These are phyloP conservation scores for Pangasianodon hypophthalmus DNA, from an alignment of 2,113 vertebrate genomes.

Conservation along the genomic window DNA sequence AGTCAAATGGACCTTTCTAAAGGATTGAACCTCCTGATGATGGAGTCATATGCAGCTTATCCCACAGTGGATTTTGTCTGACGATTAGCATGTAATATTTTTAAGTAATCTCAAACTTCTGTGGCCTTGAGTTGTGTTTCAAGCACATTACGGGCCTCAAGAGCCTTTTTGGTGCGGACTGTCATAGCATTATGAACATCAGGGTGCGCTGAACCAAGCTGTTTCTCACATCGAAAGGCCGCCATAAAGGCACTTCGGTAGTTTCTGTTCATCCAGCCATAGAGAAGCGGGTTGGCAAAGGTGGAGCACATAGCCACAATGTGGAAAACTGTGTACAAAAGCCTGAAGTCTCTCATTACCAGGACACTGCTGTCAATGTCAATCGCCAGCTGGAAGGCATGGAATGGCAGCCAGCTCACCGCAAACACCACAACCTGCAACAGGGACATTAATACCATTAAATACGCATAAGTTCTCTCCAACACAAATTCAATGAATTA, in stretches of 20 bases:
- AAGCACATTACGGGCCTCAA: background rate
- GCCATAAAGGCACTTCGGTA: slow-evolving; percentile 89
- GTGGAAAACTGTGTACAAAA: slow-evolving; percentile 92
- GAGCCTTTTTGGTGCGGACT: background rate
- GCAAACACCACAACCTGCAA: slow-evolving; percentile 88
- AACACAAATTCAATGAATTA: too few species aligned
- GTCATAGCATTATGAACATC: background rate
- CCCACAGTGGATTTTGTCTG: background rate
- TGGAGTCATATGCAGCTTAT: background rate
- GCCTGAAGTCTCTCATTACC: slow-evolving; percentile 87
- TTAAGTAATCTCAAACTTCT: background rate
- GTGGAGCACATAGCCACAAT: slow-evolving; percentile 96
- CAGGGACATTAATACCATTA: background rate
- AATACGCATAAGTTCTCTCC: background rate
- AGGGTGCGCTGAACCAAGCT: background rate
- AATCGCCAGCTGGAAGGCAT: slow-evolving; percentile 91
- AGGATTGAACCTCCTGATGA: background rate
- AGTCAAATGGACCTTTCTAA: background rate
- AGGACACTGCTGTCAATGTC: slow-evolving; percentile 88
- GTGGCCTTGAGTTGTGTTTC: background rate
- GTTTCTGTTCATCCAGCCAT: slow-evolving; percentile 98
- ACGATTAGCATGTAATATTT: background rate
- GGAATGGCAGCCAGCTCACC: slow-evolving; percentile 91
- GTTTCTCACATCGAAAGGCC: slow-evolving; percentile 68
- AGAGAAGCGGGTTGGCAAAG: slow-evolving; percentile 92